phyloP scores from a whole-genome alignment of 2,113 vertebrate genomes.

The Rhinoderma darwinii region DNA sequence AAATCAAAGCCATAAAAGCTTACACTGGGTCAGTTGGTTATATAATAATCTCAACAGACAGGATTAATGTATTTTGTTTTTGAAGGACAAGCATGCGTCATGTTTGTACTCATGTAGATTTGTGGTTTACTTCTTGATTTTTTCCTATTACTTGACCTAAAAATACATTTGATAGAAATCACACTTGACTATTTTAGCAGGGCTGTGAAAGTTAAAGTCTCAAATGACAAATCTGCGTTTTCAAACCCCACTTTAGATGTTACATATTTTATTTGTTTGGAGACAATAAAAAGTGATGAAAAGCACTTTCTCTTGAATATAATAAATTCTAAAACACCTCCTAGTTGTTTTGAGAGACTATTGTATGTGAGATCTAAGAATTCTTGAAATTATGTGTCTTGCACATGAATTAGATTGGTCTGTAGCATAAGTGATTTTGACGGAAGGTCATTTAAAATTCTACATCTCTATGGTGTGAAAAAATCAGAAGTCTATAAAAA shows the following conservation, averaged over 20 bases:
- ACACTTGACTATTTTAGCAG: constrained; percentile 45
- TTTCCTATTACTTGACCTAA: constrained; percentile 40
- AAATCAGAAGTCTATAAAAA: constrained; percentile 31
- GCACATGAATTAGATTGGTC: constrained; percentile 69
- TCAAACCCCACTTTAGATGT: constrained; percentile 52
- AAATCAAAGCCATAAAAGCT: background rate
- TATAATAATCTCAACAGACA: background rate
- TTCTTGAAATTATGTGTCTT: constrained; percentile 65
- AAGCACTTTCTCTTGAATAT: constrained; percentile 69
- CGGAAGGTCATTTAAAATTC: constrained; percentile 70
- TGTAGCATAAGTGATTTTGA: constrained; percentile 58
- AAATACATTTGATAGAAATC: constrained; percentile 44
- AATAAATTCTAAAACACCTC: constrained; percentile 71
- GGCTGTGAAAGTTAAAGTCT: constrained; percentile 10
- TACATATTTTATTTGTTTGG: constrained; percentile 72
- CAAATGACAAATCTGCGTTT: constrained; percentile 62
- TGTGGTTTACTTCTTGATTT: background rate
- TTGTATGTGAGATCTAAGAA: constrained; percentile 67
- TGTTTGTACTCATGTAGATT: background rate
- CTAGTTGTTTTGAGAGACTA: constrained; percentile 64
- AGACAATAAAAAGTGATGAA: constrained; percentile 65
- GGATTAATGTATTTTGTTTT: background rate
- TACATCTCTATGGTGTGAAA: constrained; percentile 51
- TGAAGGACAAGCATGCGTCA: background rate
- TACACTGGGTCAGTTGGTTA: background rate